These are phyloP conservation scores for Pterobdella sp. DNA, from an alignment of 2,888 invertebrate genomes.

Conservation along the genomic window DNA sequence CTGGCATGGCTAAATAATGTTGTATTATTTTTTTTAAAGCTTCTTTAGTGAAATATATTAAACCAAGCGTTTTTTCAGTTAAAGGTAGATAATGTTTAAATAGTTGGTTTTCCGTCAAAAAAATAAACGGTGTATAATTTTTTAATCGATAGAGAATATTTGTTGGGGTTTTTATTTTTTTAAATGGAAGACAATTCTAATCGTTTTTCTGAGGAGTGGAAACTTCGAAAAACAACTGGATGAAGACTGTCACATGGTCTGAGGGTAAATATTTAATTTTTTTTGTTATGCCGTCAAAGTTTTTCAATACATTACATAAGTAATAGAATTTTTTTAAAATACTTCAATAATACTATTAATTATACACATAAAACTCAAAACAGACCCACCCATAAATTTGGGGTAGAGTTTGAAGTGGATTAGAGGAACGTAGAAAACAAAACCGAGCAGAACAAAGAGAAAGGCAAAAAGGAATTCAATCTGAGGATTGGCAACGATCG, in stretches of 20 bases:
- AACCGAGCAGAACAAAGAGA: conserved; percentile 76
- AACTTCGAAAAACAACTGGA: conserved; percentile 28
- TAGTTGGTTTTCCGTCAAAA: not conserved
- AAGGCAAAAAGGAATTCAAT: conserved; percentile 90
- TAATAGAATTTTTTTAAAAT: conserved; percentile 19
- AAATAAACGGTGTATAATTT: not conserved
- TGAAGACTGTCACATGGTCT: conserved; percentile 30
- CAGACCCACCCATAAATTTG: conserved; percentile 56
- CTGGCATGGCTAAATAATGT: too few relatives aligned
- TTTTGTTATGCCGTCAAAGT: too few relatives aligned
- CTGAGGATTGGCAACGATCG: conserved; percentile 83
- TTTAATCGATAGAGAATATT: too few relatives aligned
- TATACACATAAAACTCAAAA: not conserved
- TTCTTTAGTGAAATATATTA: too few relatives aligned
- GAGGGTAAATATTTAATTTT: not conserved
- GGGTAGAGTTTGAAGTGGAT: conserved; percentile 71
- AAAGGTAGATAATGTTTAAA: too few relatives aligned
- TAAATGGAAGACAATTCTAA: not conserved
- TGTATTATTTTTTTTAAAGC: too few relatives aligned
- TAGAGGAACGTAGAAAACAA: conserved; percentile 86
- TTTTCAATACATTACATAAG: not conserved
- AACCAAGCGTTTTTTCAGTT: too few relatives aligned
- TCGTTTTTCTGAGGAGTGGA: conserved; percentile 25
- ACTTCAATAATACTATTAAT: not conserved
- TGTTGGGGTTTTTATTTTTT: conserved; percentile 3